These are phyloP conservation scores for Perithous albicinctus DNA, from an alignment of 2,888 invertebrate species.

Conservation along the genomic window DNA sequence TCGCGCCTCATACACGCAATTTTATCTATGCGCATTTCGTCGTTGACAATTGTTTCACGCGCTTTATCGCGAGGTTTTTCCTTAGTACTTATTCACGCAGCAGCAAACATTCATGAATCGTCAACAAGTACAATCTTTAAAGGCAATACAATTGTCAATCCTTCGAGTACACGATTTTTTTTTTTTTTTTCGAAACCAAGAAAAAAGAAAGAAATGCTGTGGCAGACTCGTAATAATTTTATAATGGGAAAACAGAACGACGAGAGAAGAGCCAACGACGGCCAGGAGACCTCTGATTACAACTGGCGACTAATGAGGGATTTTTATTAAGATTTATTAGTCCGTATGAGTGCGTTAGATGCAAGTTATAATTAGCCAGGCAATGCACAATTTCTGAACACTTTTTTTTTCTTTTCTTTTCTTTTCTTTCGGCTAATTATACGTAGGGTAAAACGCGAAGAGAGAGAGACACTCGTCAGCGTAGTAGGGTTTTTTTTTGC, in stretches of 20 bases:
- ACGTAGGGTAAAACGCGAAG: conserved; percentile 43
- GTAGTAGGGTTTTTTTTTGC: conserved; percentile 29
- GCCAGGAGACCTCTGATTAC: conserved; percentile 51
- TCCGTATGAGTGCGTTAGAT: conserved; percentile 47
- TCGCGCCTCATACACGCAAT: background rate
- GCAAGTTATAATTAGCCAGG: conserved; percentile 61
- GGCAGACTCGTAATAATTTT: conserved; percentile 8
- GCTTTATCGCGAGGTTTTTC: conserved; percentile 59
- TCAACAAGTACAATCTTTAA: conserved; percentile 51
- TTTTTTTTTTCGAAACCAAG: conserved; percentile 10
- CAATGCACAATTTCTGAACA: conserved; percentile 61
- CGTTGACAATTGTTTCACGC: conserved; percentile 27
- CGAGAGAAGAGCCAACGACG: conserved; percentile 46
- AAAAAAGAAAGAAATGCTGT: background rate
- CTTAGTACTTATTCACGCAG: conserved; percentile 60
- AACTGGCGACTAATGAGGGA: conserved; percentile 61
- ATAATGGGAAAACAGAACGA: conserved; percentile 27
- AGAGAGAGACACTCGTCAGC: conserved; percentile 26
- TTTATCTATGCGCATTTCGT: conserved; percentile 30
- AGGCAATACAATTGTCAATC: conserved; percentile 43
- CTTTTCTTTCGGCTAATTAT: conserved; percentile 59
- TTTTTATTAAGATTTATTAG: conserved; percentile 61
- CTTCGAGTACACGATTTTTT: conserved; percentile 44
- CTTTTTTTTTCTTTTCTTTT: too few relatives aligned
- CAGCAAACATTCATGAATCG: conserved; percentile 44